These are phyloP conservation scores for Leptodactylus fallax DNA, from an alignment of 2,797 vertebrate species.

Conservation along the genomic window DNA sequence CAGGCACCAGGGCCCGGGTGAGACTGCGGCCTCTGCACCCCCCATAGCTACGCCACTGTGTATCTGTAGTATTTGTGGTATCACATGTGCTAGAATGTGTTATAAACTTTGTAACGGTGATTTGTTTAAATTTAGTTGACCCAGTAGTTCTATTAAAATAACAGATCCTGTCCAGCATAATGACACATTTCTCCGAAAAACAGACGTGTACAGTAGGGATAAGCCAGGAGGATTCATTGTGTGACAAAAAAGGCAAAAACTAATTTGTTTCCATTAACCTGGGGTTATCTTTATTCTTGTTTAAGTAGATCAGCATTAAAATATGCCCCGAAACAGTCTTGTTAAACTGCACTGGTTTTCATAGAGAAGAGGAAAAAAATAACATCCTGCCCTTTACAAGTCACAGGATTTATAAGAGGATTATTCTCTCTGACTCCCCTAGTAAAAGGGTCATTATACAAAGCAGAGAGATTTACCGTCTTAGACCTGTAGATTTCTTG, in stretches of 20 bases:
- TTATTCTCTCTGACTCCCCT: constrained; percentile 64
- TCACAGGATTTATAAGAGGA: constrained; percentile 64
- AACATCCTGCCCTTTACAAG: constrained; percentile 65
- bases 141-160: constrained; percentile 42
- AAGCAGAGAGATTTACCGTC: constrained; percentile 63
- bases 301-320: constrained; percentile 64
- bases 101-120: constrained; percentile 32
- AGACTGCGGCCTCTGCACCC: background rate
- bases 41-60: background rate
- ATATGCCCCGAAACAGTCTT: constrained; percentile 59
- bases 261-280: constrained; percentile 64
- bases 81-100: constrained; percentile 39
- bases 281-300: constrained; percentile 63
- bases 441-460: constrained; percentile 65
- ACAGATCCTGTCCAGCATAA: constrained; percentile 30
- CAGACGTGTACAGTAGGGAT: constrained; percentile 50
- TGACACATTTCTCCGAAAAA: constrained; percentile 36
- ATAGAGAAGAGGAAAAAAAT: constrained; percentile 52
- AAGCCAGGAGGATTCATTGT: constrained; percentile 47
- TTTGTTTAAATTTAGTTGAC: constrained; percentile 47
- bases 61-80: background rate
- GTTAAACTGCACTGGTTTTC: constrained; percentile 60
- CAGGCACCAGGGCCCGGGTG: background rate
- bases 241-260: constrained; percentile 57
- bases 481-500: constrained; percentile 59